phyloP scores from a whole-genome alignment of 2,888 invertebrate species.

The Unio delphinus region DNA sequence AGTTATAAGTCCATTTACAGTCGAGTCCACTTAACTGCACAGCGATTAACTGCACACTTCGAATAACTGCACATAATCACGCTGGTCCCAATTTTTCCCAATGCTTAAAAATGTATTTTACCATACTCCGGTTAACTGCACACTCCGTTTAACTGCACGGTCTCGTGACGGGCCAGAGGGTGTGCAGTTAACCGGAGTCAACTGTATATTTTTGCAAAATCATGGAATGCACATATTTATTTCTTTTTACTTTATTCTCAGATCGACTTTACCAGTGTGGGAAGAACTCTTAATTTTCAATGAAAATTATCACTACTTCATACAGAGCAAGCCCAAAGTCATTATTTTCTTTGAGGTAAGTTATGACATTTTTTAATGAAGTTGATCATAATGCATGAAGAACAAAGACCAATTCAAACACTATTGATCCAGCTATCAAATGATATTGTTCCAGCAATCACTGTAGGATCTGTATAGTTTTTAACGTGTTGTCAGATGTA shows the following conservation, averaged over 20 bases:
- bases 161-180: no score
- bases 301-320: conserved; percentile 74
- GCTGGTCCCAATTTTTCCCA: no score
- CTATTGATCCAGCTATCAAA: background rate
- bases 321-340: conserved; percentile 69
- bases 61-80: no score
- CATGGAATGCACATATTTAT: background rate
- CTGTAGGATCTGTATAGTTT: no score
- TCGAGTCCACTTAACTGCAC: no score
- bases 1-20: background rate
- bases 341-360: conserved; percentile 75
- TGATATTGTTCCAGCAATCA: background rate
- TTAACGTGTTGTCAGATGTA: no score
- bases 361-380: background rate
- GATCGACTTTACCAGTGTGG: conserved; percentile 76
- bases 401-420: background rate
- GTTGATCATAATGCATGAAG: background rate
- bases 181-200: no score
- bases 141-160: no score
- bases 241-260: conserved; percentile 34
- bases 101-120: no score
- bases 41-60: no score
- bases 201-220: background rate
- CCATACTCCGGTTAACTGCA: no score
- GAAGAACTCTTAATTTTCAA: conserved; percentile 80